Evolutionary conservation across 2,888 invertebrate species (phyloP), one percentile per base, ranked within the genome.

Genomic region (Strigamia maritima): DNA sequence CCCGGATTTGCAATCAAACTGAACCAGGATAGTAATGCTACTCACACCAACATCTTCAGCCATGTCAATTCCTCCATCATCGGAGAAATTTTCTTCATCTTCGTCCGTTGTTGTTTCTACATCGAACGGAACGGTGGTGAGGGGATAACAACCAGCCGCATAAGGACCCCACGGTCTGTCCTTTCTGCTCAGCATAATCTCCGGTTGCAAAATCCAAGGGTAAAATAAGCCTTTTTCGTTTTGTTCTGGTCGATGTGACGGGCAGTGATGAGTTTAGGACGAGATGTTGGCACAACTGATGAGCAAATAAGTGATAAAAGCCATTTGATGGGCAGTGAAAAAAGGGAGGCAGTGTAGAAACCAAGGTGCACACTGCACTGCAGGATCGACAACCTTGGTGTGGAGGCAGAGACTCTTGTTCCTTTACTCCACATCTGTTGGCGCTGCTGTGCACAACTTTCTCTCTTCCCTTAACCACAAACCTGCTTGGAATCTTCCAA

Each of bases 11-110:
- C n/a, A n/a, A n/a, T n/a, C n/a, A 75, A 35, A 75, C 6, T n/a
- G 35, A 22, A 14, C 22, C 60, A 28, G 12, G 24, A 8, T 8
- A 16, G 54, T n/a, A 70, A 70, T n/a, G 19, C 38, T 75, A 75
- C 80, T 80, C 76, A 80, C 77, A 49, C 70, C 79, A 40, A 31
- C 65, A 60, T 80, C 80, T 60, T 80, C 80, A 24, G 79, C 80
- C 80, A 80, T 79, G 38, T 80, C 80, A 44, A 80, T 80, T 12
- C 80, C 80, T 60, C 80, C 80, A 74, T 80, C 80, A 44, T 80
- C 80, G 8, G 80, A 80, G 22, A 80, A 40, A 31, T 40, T 28
- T 19, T 79, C 79, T n/a, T 79, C 79, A 49, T 77, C 79, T 65
- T 77, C 77, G 49, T 40, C 76, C 35, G 40, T 75, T 2, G 76